Evolutionary conservation across 2,888 invertebrate genomes (phyloP), one percentile per base, ranked within the genome.

Genomic region (Nymphalis urticae): DNA sequence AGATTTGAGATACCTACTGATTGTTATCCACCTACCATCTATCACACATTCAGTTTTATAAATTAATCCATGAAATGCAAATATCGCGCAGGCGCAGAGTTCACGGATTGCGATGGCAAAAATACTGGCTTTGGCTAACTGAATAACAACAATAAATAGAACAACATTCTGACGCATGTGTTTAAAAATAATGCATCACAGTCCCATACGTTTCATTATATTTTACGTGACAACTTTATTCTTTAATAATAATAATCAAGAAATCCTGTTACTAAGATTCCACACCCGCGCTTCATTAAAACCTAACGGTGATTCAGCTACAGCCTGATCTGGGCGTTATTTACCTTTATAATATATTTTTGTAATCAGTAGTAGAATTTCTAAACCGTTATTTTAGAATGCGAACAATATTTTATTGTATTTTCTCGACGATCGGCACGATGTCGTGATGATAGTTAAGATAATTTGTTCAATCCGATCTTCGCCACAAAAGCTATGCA

Each of bases 371-470:
- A 47, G 10, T 58, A 42, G 58, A 61, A 64, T 53, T 64, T 56
- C 21, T 42, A 19, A 48, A 61, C 56, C 54, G 56, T 65, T 69
- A 61, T 27, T 64, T 36, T 47, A 64, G 58, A 59, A 59, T 47
- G 61, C 53, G 73, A 75, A 76, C 66, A 76, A 73, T 75, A 75
- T 75, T 76, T 76, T 76, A 75, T 76, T 75, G 71, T 70, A 67
- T 84, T 84, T 81, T 80, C 78, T 78, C 73, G 80, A 75, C 79
- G 81, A 75, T 79, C 78, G 75, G 80, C 88, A 88, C 88, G 88
- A 88, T 64, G 78, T 89, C 89, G 89, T 89, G 88, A 87, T 77
- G 75, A 76, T 73, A 48, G 69, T 65, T 48, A 58, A 60, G 73
- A 73, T 77, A 77, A 75, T 78, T 78, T 76, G 75, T 72, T 72